phyloP scores from a whole-genome alignment of 2,113 vertebrate species.

The Microcebus tavaratra region DNA sequence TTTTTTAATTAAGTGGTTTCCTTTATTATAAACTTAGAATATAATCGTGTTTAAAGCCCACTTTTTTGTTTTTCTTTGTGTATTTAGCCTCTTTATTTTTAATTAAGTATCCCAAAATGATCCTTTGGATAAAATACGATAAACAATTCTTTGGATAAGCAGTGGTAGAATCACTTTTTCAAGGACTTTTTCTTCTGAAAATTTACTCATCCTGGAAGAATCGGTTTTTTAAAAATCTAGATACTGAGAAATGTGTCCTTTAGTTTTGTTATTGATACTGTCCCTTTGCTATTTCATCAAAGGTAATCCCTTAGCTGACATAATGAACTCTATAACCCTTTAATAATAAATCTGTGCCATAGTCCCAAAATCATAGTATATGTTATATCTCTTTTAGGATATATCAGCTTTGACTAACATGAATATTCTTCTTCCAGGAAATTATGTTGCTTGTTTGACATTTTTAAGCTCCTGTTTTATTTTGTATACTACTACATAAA shows the following conservation, averaged over 20 bases:
- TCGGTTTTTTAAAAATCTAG: neutral
- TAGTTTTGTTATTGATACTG: neutral
- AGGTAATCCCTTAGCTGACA: neutral
- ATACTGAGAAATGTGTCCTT: constrained; percentile 1
- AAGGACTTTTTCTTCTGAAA: constrained; percentile 30
- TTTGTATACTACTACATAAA: constrained; percentile 43
- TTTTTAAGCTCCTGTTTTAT: constrained; percentile 61
- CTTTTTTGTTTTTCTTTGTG: neutral
- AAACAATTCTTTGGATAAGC: neutral
- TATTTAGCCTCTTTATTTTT: constrained; percentile 48
- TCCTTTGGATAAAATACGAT: constrained; percentile 10
- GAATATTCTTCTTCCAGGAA: neutral
- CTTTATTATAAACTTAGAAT: neutral
- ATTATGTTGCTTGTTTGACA: constrained; percentile 15
- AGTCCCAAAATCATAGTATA: neutral
- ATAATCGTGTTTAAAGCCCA: neutral
- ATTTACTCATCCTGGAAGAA: neutral
- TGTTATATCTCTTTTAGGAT: neutral
- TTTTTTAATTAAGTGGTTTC: constrained; percentile 8
- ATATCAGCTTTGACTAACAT: neutral
- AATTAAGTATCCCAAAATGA: neutral
- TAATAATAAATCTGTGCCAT: constrained; percentile 9
- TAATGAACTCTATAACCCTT: neutral
- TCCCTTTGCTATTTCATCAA: neutral
- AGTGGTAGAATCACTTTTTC: constrained; percentile 6